phyloP scores from a whole-genome alignment of 2,888 invertebrate genomes.

The Chromoteleia sp. region DNA sequence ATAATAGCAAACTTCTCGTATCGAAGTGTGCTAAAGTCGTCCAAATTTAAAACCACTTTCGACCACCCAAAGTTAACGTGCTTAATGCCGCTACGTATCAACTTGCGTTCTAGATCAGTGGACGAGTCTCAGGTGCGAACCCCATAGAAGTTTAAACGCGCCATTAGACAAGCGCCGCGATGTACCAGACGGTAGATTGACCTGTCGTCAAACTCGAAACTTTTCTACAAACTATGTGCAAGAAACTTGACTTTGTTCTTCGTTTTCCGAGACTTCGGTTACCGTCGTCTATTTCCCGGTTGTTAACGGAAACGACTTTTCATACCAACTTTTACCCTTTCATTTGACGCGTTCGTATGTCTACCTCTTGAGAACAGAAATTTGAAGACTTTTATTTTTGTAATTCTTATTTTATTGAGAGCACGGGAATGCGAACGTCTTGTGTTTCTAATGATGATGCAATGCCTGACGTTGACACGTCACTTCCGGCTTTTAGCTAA shows the following conservation, averaged over 20 bases:
- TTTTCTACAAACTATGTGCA: conserved; percentile 46
- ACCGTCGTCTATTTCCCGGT: conserved; percentile 22
- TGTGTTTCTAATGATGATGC: conserved; percentile 1
- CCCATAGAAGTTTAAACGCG: conserved; percentile 32
- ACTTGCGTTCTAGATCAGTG: conserved; percentile 35
- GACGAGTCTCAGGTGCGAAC: conserved; percentile 53
- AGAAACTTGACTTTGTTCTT: conserved; percentile 50
- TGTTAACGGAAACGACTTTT: conserved; percentile 45
- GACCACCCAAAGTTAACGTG: conserved; percentile 13
- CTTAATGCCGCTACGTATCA: conserved; percentile 33
- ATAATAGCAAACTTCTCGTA: background rate
- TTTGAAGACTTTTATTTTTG: background rate
- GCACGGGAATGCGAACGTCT: background rate
- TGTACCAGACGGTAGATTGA: conserved; percentile 40
- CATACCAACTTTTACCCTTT: conserved; percentile 4
- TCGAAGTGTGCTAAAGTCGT: conserved; percentile 9
- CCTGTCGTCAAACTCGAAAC: conserved; percentile 59
- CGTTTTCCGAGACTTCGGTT: conserved; percentile 30
- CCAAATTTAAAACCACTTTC: conserved; percentile 40
- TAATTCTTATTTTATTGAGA: background rate
- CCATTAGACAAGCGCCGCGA: conserved; percentile 45
- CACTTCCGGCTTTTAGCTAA: conserved; percentile 48
- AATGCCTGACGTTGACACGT: conserved; percentile 11
- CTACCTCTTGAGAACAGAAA: background rate
- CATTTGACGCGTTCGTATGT: background rate